A percentile compares a stretch with the other conserved stretches of the same genome.
phyloP scores from a whole-genome alignment of 2,113 vertebrate species.

The Gymnogyps californianus region DNA sequence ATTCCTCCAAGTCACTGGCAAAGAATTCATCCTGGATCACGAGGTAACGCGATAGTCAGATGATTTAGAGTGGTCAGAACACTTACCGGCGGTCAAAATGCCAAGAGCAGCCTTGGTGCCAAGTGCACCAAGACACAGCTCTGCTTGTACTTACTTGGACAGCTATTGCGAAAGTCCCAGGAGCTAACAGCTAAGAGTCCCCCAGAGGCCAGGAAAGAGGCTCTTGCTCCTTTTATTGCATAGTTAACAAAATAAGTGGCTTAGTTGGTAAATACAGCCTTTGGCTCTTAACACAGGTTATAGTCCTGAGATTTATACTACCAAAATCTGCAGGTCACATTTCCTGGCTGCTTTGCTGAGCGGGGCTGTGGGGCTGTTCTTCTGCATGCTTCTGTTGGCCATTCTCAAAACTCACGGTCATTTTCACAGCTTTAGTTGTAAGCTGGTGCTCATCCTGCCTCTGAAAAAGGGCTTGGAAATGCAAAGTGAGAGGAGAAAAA shows the following conservation, averaged over 20 bases:
- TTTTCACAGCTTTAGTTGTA: not conserved
- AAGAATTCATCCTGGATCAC: not conserved
- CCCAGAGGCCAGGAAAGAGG: not conserved
- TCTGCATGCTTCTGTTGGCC: not conserved
- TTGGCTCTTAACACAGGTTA: not conserved
- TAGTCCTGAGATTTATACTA: not conserved
- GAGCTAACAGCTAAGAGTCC: not conserved
- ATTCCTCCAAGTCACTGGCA: not conserved
- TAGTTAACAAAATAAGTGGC: not conserved
- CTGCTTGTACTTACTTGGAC: not conserved
- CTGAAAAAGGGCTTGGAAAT: not conserved
- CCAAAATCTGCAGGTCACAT: not conserved
- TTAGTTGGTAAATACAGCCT: not conserved
- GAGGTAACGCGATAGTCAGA: rapidly evolving
- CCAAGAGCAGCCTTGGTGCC: not conserved
- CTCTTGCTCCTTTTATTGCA: not conserved
- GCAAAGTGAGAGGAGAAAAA: not conserved
- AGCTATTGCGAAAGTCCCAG: not conserved
- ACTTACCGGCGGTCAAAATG: not conserved
- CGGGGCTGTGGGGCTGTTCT: not conserved
- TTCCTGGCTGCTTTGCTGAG: not conserved
- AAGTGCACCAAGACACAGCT: not conserved
- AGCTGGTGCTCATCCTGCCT: not conserved
- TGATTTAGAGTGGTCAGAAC: not conserved
- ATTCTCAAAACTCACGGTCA: not conserved